Evolutionary conservation across 2,888 invertebrate species (phyloP), one percentile per base, ranked within the genome.

Genomic region (Nemoura dubitans): DNA sequence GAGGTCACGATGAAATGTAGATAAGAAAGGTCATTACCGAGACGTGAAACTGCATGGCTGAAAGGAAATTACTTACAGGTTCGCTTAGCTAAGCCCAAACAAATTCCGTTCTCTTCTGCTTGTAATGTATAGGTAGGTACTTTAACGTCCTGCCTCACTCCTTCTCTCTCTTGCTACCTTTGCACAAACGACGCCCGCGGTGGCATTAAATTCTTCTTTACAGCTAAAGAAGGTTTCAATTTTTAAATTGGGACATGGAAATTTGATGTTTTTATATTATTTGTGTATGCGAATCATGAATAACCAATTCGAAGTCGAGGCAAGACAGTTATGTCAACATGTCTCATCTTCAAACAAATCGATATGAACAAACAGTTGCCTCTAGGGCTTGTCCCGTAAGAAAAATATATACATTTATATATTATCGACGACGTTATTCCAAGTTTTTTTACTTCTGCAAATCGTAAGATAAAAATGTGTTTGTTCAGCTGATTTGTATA

Each of bases 1-100:
- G 59, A 59, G 59, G 59, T 59, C 59, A 59, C 59, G 59, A 59
- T 59, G 59, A 59, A 59, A 59, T 59, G 59, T 59, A 59, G 59
- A 59, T 59, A 59, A 59, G 59, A 59, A 59, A 59, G 59, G 59
- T 59, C 59, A 59, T 59, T 59, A 59, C 59, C 21, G 59, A 59
- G 59, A 59, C 59, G 59, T 21, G 59, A 21, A 59, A 59, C 59
- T 59, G 59, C 59, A 59, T 21, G 59, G 16, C 59, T 59, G 59
- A 59, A 59, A 59, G 59, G 59, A 59, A 59, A 59, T 59, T 59
- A 59, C 59, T 59, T 59, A 59, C 59, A 59, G 59, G 6, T 59
- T 59, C 59, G 59, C 59, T 59, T 59, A 59, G 59, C 59, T 59
- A 59, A 59, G 59, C 59, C 59, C 59, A 21, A 59, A 59, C 59